These are phyloP conservation scores for Sipha flava DNA, from an alignment of 1,140 invertebrate genomes.

Conservation along the genomic window DNA sequence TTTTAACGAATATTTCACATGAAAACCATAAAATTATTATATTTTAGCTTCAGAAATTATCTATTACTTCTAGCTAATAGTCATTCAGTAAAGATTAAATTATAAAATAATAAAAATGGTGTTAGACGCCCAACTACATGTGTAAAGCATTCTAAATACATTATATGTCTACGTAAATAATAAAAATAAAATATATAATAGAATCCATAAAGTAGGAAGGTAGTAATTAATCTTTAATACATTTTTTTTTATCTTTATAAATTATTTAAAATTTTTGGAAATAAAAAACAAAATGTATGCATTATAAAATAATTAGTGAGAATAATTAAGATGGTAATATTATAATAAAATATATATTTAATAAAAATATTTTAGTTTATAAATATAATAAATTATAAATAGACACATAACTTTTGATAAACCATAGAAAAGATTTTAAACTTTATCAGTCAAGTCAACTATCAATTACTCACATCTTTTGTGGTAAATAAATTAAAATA, in stretches of 20 bases:
- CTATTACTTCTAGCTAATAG: background rate
- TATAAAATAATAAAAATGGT: background rate
- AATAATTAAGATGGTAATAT: too few species aligned
- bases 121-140: constrained; percentile 14
- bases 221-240: background rate
- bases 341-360: too few species aligned
- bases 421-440: background rate
- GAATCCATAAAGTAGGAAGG: background rate
- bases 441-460: background rate
- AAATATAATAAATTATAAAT: too few species aligned
- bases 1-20: background rate
- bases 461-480: background rate
- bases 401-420: too few species aligned
- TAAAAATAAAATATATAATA: background rate
- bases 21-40: constrained; percentile 11
- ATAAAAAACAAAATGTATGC: background rate
- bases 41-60: background rate
- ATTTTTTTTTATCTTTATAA: too few species aligned
- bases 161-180: constrained; percentile 10
- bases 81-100: background rate
- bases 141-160: constrained; percentile 24
- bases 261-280: too few species aligned
- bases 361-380: too few species aligned
- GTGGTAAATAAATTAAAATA: background rate
- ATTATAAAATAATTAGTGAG: too few species aligned